A percentile compares a stretch with the other conserved stretches of the same genome.
Evolutionary conservation across 2,888 invertebrate species (phyloP).

Genomic region (Neocrepidodera transversa): DNA sequence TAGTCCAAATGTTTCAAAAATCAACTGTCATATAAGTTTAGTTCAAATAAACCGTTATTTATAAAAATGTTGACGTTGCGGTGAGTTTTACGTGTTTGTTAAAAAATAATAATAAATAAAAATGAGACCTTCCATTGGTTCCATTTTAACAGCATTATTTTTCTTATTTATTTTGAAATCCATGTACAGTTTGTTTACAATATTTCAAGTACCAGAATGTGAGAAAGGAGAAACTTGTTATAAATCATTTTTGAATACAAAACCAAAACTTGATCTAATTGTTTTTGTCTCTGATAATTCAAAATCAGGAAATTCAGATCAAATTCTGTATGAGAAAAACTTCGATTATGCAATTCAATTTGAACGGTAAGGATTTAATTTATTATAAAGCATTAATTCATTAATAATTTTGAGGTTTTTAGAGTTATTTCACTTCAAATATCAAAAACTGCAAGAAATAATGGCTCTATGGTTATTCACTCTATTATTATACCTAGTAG

Average conservation of each 20-base stretch:
- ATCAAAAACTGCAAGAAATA: constrained; percentile 77
- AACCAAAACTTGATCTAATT: constrained; percentile 74
- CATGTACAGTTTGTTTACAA: constrained; percentile 76
- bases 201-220: constrained; percentile 77
- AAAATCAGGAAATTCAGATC: constrained; percentile 65
- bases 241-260: constrained; percentile 70
- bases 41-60: not conserved
- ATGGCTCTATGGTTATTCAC: constrained; percentile 86
- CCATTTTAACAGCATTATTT: constrained; percentile 70
- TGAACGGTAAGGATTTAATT: constrained; percentile 60
- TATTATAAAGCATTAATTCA: not conserved
- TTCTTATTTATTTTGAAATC: constrained; percentile 74
- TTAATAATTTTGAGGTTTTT: constrained; percentile 44
- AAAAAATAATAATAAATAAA: constrained; percentile 3
- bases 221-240: constrained; percentile 70
- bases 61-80: constrained; percentile 3
- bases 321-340: constrained; percentile 67
- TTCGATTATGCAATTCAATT: constrained; percentile 71
- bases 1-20: too few species aligned
- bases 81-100: not conserved
- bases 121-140: constrained; percentile 65
- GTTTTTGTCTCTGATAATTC: constrained; percentile 72
- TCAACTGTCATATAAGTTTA: not conserved
- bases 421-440: constrained; percentile 75
- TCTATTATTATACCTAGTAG: constrained; percentile 71